Evolutionary conservation across 2,797 vertebrate genomes (phyloP).

Genomic region (Danio aesculapii): DNA sequence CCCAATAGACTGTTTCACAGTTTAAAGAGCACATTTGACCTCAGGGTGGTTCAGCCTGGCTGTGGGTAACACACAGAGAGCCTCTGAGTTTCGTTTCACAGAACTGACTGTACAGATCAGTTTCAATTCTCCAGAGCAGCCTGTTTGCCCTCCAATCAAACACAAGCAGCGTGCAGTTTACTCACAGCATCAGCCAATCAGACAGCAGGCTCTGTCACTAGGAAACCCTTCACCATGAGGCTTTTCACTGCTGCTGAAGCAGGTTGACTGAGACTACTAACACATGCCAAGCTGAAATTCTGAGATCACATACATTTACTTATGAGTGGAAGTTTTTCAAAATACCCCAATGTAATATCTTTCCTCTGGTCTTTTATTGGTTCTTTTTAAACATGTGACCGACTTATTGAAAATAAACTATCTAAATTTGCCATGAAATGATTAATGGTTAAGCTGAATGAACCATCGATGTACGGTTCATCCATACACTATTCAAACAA

Average conservation of each 20-base stretch:
- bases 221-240: constrained; percentile 1
- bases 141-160: constrained; percentile 16
- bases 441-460: no score
- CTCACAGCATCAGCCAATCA: constrained; percentile 31
- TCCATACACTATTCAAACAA: neutral
- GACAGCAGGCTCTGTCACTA: neutral
- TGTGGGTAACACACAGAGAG: constrained; percentile 23
- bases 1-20: neutral
- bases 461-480: no score
- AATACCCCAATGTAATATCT: no score
- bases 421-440: neutral
- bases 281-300: neutral
- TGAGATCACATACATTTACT: neutral
- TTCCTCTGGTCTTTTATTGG: neutral
- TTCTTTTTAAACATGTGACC: neutral
- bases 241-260: constrained; percentile 5
- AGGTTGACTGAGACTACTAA: neutral
- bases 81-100: constrained; percentile 51
- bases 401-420: neutral
- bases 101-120: constrained; percentile 37
- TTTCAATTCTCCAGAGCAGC: constrained; percentile 53
- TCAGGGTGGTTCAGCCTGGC: neutral
- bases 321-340: neutral
- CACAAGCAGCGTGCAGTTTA: neutral
- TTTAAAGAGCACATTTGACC: neutral